Evolutionary conservation across 2,797 vertebrate genomes (phyloP), one percentile per base, ranked within the genome.

Genomic region (Leuciscus waleckii): DNA sequence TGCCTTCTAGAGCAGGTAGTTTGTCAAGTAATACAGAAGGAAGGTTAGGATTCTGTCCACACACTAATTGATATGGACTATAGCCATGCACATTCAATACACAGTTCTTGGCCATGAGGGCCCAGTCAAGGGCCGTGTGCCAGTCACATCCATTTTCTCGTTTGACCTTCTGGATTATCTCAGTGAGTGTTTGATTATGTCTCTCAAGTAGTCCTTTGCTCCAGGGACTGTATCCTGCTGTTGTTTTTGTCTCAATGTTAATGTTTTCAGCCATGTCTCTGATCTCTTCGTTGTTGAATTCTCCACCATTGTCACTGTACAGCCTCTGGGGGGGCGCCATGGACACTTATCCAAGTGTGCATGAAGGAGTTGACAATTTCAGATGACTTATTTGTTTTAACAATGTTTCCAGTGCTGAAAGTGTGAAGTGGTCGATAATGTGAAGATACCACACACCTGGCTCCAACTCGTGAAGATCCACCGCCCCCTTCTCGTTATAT

Each of bases 241-340:
- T 87, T 21, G 68, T 82, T 19, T 32, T 85, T 2, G 74, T n/a
- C 37, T 91, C 85, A n/a, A 79, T 90, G 14, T 88, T 90, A 11
- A 90, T 84, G 2, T 87, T 90, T 41, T 91, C 79, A 0, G 87
- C 77, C 88, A 91, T 89, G 61, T 89, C 85, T 41, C 85, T 88
- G 0, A 88, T 32, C 7, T 91, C 83, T 0, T 89, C 39, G 0
- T 41, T 41, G 39, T 41, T 41, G 39, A 41, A 41, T 41, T 41
- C 39, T 41, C 39, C 39, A 41, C 39, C 39, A 41, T 89, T 89
- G 56, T 91, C 86, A 21, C 21, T 90, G 29, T 32, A 85, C 0
- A 84, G 68, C 26, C 4, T 21, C 0, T 58, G 23, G 23, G 1
- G 86, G 86, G 88, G 0, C 32, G 4, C 77, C 86, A 58, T 88